These are phyloP conservation scores for Euglossa dilemma DNA, from an alignment of 1,140 invertebrate genomes.

Conservation along the genomic window DNA sequence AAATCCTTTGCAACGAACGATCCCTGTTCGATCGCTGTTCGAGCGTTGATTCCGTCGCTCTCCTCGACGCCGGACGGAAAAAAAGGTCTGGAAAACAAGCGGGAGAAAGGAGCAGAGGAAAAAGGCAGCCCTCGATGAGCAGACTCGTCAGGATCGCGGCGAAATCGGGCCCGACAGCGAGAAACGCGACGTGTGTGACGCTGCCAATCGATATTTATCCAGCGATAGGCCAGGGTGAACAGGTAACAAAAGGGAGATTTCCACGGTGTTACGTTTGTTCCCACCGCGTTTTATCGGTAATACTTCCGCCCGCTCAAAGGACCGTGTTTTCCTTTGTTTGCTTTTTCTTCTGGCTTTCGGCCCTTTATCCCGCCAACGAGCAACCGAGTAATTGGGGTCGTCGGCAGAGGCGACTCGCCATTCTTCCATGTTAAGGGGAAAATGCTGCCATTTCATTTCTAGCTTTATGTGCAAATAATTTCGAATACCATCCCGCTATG, in stretches of 20 bases:
- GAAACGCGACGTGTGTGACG: conserved; percentile 3
- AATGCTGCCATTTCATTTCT: too few relatives aligned
- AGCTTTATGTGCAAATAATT: too few relatives aligned
- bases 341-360: conserved; percentile 2
- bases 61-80: conserved; percentile 6
- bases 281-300: conserved; percentile 25
- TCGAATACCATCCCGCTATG: too few relatives aligned
- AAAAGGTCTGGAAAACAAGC: conserved; percentile 46
- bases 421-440: not conserved
- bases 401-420: not conserved
- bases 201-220: conserved; percentile 35
- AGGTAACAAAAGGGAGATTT: conserved; percentile 45
- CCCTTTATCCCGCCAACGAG: not conserved
- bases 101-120: not conserved
- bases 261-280: conserved; percentile 31
- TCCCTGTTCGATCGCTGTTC: not conserved
- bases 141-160: conserved; percentile 28
- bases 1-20: not conserved
- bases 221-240: not conserved
- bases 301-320: conserved; percentile 29
- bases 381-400: not conserved
- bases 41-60: not conserved
- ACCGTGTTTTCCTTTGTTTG: conserved; percentile 26
- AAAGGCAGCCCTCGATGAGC: not conserved
- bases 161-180: conserved; percentile 23